Evolutionary conservation across 2,888 invertebrate species (phyloP), one percentile per base, ranked within the genome.

Genomic region (Hyppa rectilinea): DNA sequence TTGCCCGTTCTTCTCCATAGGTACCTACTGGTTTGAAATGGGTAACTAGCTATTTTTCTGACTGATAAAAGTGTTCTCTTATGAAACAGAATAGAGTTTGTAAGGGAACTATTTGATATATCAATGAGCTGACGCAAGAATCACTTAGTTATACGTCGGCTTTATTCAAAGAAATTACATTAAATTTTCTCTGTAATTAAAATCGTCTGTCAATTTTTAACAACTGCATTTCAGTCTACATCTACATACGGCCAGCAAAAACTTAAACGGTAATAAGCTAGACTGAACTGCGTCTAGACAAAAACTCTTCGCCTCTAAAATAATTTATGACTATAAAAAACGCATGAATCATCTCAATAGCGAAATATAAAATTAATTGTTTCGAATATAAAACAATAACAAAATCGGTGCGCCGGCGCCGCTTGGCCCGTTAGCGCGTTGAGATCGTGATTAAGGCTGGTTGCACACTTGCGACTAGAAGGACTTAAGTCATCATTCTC

Each of bases 331-430:
- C 9, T 55, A 55, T 47, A 80, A 85, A 81, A 81, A 76, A 71
- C 10, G 0, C 58, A 83, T 84, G 84, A 85, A 74, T 84, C 85
- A 84, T 80, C 68, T 77, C 68, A 67, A 83, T 83, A 75, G 85
- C 60, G 80, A 85, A 87, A 84, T 85, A 87, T 87, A 84, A 87
- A 89, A 90, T 89, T 91, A 90, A 92, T 92, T 90, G 89, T 87
- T 87, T 74, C 70, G 85, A 89, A 87, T 88, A 88, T 89, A 89
- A 91, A 91, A 91, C 90, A 90, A 92, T 89, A 88, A 89, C 87
- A 79, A 84, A 87, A 88, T 83, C 73, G 79, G 67, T 84, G 84
- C 87, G 87, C 85, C 84, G 91, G 89, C 90, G 90, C 91, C 89
- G 85, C 56, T n/a, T 81, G 85, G 77, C 84, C 90, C 90, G 90